Conservation (phyloP, 1,140 invertebrate species). For the Euglossa dilemma region DNA sequence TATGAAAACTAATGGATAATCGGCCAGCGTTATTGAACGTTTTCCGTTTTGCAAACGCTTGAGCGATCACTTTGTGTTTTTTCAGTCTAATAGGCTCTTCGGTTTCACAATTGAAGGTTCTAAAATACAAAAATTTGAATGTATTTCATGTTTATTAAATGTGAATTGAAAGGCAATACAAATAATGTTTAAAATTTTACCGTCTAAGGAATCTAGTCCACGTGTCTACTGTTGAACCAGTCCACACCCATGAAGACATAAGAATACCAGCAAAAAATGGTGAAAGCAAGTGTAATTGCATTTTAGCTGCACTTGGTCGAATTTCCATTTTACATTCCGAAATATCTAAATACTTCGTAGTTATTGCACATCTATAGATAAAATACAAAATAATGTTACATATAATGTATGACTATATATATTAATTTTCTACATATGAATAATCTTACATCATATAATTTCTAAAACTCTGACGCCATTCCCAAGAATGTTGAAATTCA, state of each 20-base stretch:
- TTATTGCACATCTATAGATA: conserved; percentile 66
- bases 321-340: conserved; percentile 85
- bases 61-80: conserved; percentile 95
- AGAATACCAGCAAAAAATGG: conserved; percentile 92
- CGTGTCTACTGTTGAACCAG: conserved; percentile 89
- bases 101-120: conserved; percentile 84
- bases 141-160: conserved; percentile 2
- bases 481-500: conserved; percentile 88
- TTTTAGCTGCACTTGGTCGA: conserved; percentile 90
- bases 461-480: conserved; percentile 90
- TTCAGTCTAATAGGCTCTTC: conserved; percentile 89
- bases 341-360: conserved; percentile 81
- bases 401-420: not conserved
- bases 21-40: conserved; percentile 91
- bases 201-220: conserved; percentile 93
- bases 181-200: conserved; percentile 80
- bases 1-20: conserved; percentile 93
- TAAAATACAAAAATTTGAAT: conserved; percentile 53
- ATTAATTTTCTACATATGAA: conserved; percentile 42
- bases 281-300: conserved; percentile 91
- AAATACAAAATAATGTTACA: conserved; percentile 4
- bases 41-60: conserved; percentile 94
- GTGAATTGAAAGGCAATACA: not conserved
- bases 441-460: conserved; percentile 91
- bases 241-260: conserved; percentile 98